These are phyloP conservation scores for Oncorhynchus kisutch DNA, from an alignment of 2,113 vertebrate genomes.

Conservation along the genomic window DNA sequence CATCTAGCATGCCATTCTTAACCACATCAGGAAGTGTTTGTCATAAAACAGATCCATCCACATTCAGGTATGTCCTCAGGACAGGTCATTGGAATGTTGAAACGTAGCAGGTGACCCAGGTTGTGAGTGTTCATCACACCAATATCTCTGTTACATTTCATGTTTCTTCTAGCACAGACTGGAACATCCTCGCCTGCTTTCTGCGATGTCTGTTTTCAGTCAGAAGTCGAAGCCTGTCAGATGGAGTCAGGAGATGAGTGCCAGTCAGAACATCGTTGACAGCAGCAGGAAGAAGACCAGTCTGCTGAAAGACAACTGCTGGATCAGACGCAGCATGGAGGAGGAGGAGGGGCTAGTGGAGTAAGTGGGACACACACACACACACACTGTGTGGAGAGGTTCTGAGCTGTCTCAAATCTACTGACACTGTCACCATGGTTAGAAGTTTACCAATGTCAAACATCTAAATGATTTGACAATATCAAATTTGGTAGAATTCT, in stretches of 20 bases:
- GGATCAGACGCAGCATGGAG: conserved; percentile 75
- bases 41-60: background rate
- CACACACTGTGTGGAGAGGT: conserved; percentile 54
- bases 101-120: background rate
- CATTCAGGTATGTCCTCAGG: background rate
- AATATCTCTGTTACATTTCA: background rate
- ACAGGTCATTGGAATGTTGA: background rate
- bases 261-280: conserved; percentile 62
- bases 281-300: conserved; percentile 67
- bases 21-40: background rate
- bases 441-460: background rate
- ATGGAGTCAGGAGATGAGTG: background rate
- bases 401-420: conserved; percentile 25
- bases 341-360: conserved; percentile 67
- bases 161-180: background rate
- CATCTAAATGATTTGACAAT: background rate
- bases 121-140: background rate
- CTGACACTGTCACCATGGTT: conserved; percentile 29
- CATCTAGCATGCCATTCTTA: background rate
- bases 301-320: conserved; percentile 81
- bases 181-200: background rate
- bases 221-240: background rate
- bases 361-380: conserved; percentile 31
- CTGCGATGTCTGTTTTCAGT: background rate
- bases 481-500: background rate